These are phyloP conservation scores for Sebastes taczanowskii DNA, from an alignment of 2,797 vertebrate genomes.

Conservation along the genomic window DNA sequence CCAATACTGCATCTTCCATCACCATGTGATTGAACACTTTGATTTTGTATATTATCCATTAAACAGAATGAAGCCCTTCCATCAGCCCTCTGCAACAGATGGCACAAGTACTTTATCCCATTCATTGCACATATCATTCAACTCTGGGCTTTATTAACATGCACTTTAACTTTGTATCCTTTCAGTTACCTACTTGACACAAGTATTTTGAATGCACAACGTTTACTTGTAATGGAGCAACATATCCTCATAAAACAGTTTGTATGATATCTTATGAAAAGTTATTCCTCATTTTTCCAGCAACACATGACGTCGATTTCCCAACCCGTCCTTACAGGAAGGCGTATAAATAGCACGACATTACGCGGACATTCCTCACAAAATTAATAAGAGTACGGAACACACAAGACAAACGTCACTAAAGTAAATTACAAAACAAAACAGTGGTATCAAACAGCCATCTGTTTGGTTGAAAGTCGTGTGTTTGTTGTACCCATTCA, in stretches of 20 bases:
- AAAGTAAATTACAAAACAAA: too few relatives aligned
- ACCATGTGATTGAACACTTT: not conserved
- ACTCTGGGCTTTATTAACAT: not conserved
- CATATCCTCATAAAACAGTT: too few relatives aligned
- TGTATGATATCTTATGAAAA: too few relatives aligned
- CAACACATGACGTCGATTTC: too few relatives aligned
- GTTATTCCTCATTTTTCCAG: too few relatives aligned
- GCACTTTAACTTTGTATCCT: not conserved
- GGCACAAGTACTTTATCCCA: not conserved
- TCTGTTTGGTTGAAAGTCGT: too few relatives aligned
- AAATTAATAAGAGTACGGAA: rapidly evolving
- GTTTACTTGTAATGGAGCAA: too few relatives aligned
- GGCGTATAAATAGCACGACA: too few relatives aligned
- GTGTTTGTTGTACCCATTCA: too few relatives aligned
- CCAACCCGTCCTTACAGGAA: too few relatives aligned
- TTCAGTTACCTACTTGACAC: not conserved
- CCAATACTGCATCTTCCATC: not conserved
- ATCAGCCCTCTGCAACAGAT: not conserved
- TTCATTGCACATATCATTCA: not conserved
- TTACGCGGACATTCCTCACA: rapidly evolving
- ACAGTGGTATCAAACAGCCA: rapidly evolving
- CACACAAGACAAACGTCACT: too few relatives aligned
- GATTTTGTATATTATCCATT: not conserved
- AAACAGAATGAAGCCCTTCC: not conserved
- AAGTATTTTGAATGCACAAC: not conserved